phyloP scores from a whole-genome alignment of 2,888 invertebrate genomes.

The Xylocampa areola region DNA sequence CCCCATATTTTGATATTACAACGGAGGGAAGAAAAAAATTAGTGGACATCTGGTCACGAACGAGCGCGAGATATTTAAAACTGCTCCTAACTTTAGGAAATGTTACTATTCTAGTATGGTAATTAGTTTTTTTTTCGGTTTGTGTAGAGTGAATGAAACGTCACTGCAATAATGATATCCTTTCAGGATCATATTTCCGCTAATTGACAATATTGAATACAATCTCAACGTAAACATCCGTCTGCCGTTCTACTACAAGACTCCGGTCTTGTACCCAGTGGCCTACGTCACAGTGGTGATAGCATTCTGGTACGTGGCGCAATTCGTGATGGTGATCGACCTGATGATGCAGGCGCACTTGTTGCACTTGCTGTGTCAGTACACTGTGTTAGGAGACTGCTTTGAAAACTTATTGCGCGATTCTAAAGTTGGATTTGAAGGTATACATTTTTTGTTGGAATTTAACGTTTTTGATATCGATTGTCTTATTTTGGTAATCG shows the following conservation, averaged over 20 bases:
- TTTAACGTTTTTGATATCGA: too few species aligned
- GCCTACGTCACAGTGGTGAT: constrained; percentile 67
- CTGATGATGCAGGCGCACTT: constrained; percentile 77
- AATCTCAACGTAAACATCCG: constrained; percentile 74
- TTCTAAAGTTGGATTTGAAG: constrained; percentile 63
- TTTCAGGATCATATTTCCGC: constrained; percentile 77
- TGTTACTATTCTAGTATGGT: constrained; percentile 76
- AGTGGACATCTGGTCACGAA: constrained; percentile 70
- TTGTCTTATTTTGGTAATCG: too few species aligned
- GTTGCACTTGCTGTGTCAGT: constrained; percentile 79
- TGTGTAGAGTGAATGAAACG: too few species aligned
- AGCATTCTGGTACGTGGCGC: constrained; percentile 71
- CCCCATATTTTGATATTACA: constrained; percentile 74
- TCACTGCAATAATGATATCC: too few species aligned
- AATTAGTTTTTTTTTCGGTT: too few species aligned
- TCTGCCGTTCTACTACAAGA: constrained; percentile 71
- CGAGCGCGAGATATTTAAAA: constrained; percentile 72
- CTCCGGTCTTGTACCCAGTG: constrained; percentile 63
- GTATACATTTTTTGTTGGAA: too few species aligned
- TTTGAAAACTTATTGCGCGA: constrained; percentile 75
- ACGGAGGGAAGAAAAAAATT: constrained; percentile 69
- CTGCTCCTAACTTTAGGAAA: constrained; percentile 74
- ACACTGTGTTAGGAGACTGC: constrained; percentile 74
- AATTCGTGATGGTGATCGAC: constrained; percentile 80
- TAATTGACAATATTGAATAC: constrained; percentile 79